Conservation (phyloP, 2,888 invertebrate species). For the Acleris holmiana region DNA sequence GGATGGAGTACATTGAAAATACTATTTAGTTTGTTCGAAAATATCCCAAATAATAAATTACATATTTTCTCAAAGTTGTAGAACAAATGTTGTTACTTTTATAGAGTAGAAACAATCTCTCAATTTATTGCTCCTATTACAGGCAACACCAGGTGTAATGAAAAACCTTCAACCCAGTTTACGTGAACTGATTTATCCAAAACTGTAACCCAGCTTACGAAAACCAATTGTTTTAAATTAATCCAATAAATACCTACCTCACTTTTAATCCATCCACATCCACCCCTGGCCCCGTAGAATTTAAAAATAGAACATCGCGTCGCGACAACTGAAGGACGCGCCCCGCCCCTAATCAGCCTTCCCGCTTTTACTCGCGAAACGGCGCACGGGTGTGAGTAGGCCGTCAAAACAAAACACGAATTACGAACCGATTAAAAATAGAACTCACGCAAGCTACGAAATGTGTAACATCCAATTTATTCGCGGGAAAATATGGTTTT, state of each 20-base stretch:
- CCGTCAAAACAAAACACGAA: slow-evolving; percentile 55
- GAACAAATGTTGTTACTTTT: too few species aligned
- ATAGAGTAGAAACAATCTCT: too few species aligned
- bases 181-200: neutral
- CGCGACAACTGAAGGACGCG: slow-evolving; percentile 77
- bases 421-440: slow-evolving; percentile 69
- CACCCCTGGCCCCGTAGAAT: slow-evolving; percentile 45
- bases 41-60: too few species aligned
- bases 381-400: slow-evolving; percentile 45
- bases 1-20: too few species aligned
- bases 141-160: too few species aligned
- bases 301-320: slow-evolving; percentile 59
- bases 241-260: neutral
- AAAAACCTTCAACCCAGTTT: neutral
- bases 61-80: too few species aligned
- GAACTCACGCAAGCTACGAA: slow-evolving; percentile 70
- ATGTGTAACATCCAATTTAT: slow-evolving; percentile 56
- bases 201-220: too few species aligned
- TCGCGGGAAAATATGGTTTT: slow-evolving; percentile 49
- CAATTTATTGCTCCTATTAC: too few species aligned
- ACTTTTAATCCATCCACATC: slow-evolving; percentile 29
- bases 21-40: too few species aligned
- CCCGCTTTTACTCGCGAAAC: slow-evolving; percentile 50
- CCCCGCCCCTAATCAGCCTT: slow-evolving; percentile 48
- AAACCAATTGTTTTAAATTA: too few species aligned